Evolutionary conservation across 2,113 vertebrate genomes (phyloP).

Genomic region (Uria aalge): DNA sequence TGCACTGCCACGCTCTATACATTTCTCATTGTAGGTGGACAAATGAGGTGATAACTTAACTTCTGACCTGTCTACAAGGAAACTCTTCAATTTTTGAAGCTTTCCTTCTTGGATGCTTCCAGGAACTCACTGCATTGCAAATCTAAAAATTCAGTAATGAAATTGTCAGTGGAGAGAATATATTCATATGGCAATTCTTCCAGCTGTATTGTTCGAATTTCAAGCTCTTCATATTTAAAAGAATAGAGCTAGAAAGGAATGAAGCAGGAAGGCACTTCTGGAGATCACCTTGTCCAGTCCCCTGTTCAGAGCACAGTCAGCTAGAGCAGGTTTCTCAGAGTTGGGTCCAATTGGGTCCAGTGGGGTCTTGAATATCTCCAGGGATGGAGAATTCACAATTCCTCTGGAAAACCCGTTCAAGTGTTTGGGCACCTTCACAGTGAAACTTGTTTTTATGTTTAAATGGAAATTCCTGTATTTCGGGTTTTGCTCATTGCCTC

Average conservation of each 20-base stretch:
- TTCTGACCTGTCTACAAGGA: background rate
- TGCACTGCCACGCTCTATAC: background rate
- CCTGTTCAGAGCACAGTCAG: background rate
- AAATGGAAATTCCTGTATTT: background rate
- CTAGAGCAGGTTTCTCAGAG: background rate
- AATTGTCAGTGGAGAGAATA: background rate
- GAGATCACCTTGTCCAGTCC: background rate
- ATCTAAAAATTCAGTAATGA: background rate
- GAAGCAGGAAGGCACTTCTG: background rate
- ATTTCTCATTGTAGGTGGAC: background rate
- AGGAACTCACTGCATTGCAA: background rate
- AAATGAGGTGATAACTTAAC: background rate
- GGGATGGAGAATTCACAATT: background rate
- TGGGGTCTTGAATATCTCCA: background rate
- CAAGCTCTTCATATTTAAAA: background rate
- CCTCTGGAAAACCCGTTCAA: background rate
- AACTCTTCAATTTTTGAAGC: background rate
- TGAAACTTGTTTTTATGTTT: background rate
- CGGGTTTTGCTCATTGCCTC: background rate
- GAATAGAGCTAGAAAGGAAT: background rate
- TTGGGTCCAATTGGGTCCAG: background rate
- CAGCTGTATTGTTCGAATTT: background rate
- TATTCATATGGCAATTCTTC: background rate
- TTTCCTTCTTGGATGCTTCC: background rate
- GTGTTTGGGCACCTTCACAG: background rate